phyloP scores from a whole-genome alignment of 2,797 vertebrate species.

The Rhabdophis nuchalis region DNA sequence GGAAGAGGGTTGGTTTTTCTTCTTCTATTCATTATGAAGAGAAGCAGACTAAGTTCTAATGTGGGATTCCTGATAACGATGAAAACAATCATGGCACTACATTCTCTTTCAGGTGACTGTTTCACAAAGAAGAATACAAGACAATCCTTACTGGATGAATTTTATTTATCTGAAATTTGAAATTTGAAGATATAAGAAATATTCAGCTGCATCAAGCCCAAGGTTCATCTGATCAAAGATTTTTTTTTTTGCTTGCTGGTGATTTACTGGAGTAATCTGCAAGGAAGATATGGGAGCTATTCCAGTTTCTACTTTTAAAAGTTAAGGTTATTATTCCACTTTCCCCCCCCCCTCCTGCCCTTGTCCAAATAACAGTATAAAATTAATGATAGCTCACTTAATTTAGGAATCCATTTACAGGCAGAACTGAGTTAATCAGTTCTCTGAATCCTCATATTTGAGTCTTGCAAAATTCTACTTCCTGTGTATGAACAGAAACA shows the following conservation, averaged over 20 bases:
- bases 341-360: too few relatives aligned
- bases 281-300: not conserved
- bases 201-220: not conserved
- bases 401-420: not conserved
- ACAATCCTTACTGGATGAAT: not conserved
- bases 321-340: not conserved
- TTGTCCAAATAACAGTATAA: not conserved
- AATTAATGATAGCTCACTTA: not conserved
- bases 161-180: not conserved
- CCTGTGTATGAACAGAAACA: not conserved
- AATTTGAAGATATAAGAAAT: not conserved
- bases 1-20: not conserved
- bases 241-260: not conserved
- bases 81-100: conserved; percentile 20
- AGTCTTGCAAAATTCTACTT: not conserved
- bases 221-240: not conserved
- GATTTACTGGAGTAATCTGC: not conserved
- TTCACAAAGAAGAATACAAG: not conserved
- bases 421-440: not conserved
- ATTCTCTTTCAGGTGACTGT: not conserved
- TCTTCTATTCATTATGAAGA: conserved; percentile 35
- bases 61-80: not conserved
- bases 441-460: not conserved
- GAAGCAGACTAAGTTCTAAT: conserved; percentile 17
- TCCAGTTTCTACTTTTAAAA: not conserved